These are phyloP conservation scores for Bicyclus anynana DNA, from an alignment of 1,140 invertebrate species.

Conservation along the genomic window DNA sequence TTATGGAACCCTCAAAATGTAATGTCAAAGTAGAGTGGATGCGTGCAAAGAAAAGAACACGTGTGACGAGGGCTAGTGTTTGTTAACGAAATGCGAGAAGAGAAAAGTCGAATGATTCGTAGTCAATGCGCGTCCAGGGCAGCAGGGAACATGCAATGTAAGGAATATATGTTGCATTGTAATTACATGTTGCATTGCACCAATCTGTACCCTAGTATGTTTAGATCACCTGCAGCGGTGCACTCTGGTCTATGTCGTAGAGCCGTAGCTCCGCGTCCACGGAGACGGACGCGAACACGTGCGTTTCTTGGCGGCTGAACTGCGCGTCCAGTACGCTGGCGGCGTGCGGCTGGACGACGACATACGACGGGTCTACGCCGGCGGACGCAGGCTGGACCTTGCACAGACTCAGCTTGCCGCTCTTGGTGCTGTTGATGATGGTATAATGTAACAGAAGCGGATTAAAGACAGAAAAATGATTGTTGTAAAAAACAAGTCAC, in stretches of 20 bases:
- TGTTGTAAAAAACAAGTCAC: no score
- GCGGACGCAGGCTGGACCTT: slow-evolving; percentile 27
- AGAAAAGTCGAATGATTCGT: no score
- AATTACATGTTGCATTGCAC: no score
- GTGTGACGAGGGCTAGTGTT: no score
- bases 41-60: no score
- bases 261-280: slow-evolving; percentile 57
- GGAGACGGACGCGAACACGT: slow-evolving; percentile 51
- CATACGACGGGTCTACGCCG: slow-evolving; percentile 43
- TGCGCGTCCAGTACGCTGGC: slow-evolving; percentile 53
- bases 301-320: slow-evolving; percentile 47
- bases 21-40: no score
- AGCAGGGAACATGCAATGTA: no score
- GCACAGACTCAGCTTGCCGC: slow-evolving; percentile 47
- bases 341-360: slow-evolving; percentile 42
- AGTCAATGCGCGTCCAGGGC: no score
- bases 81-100: no score
- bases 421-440: slow-evolving; percentile 17
- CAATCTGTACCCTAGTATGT: no score
- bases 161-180: no score
- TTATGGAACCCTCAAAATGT: no score
- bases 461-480: background rate
- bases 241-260: slow-evolving; percentile 47
- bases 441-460: background rate
- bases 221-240: slow-evolving; percentile 47